Conservation (phyloP, 2,888 invertebrate genomes). For the Agapostemon virescens region DNA sequence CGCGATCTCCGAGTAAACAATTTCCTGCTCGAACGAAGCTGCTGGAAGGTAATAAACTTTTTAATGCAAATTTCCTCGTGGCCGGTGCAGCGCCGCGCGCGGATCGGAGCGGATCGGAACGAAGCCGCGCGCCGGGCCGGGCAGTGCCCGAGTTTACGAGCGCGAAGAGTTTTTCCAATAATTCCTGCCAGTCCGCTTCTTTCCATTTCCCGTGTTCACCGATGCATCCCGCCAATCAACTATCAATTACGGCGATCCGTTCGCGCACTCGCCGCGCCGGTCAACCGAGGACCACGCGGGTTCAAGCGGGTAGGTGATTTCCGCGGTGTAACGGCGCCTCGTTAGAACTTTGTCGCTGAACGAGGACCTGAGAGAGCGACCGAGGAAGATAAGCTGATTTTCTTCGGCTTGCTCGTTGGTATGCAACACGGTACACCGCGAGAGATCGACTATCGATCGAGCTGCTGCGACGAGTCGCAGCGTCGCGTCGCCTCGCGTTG, state of each 20-base stretch:
- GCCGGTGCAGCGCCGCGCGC: conserved; percentile 7
- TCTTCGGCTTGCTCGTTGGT: conserved; percentile 62
- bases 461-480: conserved; percentile 15
- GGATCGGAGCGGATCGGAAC: not conserved
- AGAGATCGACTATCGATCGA: conserved; percentile 67
- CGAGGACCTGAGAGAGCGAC: not conserved
- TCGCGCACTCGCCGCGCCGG: conserved; percentile 22
- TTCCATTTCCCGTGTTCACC: conserved; percentile 48
- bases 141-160: conserved; percentile 32
- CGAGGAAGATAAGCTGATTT: conserved; percentile 50
- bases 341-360: conserved; percentile 57
- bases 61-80: conserved; percentile 39
- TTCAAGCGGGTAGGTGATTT: conserved; percentile 50
- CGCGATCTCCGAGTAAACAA: conserved; percentile 4
- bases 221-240: conserved; percentile 67
- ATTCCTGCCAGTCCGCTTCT: conserved; percentile 24
- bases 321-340: conserved; percentile 42
- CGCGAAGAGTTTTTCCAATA: conserved; percentile 46
- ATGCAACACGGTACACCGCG: conserved; percentile 60
- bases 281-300: conserved; percentile 37
- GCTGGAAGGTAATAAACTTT: conserved; percentile 25
- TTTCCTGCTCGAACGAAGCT: conserved; percentile 13
- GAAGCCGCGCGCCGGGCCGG: not conserved
- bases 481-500: conserved; percentile 6
- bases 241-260: conserved; percentile 67